Evolutionary conservation across 2,113 vertebrate genomes (phyloP).

Genomic region (Monarcha castaneiventris): DNA sequence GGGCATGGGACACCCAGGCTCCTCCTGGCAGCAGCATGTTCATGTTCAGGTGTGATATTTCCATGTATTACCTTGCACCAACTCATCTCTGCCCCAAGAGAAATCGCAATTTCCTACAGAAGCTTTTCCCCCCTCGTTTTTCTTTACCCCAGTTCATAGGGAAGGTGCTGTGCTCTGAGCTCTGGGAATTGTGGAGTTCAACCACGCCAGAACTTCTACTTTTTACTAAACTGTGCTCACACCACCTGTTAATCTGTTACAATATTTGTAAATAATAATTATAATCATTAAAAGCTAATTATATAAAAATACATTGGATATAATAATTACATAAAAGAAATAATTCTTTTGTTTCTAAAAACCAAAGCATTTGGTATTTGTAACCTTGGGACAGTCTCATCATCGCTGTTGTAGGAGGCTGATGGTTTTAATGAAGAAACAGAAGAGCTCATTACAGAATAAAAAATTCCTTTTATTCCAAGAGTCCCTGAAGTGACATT

Average conservation of each 20-base stretch:
- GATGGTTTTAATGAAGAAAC: neutral
- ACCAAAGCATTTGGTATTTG: neutral
- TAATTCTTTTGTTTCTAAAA: neutral
- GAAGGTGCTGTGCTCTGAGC: neutral
- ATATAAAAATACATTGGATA: neutral
- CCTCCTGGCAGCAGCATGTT: neutral
- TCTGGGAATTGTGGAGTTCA: neutral
- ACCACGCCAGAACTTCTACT: neutral
- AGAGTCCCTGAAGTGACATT: neutral
- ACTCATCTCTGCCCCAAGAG: neutral
- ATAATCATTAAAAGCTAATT: neutral
- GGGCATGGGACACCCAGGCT: neutral
- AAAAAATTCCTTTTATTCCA: neutral
- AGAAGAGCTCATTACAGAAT: neutral
- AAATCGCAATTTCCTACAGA: neutral
- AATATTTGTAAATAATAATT: neutral
- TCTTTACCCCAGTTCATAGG: rapidly evolving
- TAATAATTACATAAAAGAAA: neutral
- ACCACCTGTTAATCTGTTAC: neutral
- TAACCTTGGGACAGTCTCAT: neutral
- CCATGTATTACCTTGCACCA: neutral
- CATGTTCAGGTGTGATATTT: neutral
- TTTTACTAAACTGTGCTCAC: neutral
- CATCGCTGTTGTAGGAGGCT: neutral
- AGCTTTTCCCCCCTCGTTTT: neutral